These are phyloP conservation scores for Gallirallus australis DNA, from an alignment of 2,797 vertebrate genomes.

Conservation along the genomic window DNA sequence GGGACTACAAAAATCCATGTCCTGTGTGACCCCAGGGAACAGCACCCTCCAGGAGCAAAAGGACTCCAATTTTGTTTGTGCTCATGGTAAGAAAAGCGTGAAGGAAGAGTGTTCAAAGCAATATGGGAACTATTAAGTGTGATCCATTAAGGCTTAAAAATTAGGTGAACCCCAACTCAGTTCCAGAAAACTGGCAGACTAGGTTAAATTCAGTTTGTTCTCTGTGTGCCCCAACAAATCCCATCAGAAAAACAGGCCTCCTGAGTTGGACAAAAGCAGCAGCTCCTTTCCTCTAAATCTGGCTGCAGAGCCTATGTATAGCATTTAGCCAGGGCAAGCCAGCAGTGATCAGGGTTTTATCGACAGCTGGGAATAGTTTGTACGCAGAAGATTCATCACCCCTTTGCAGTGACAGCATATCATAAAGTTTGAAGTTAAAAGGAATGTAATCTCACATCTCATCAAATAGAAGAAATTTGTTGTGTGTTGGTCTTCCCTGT, in stretches of 20 bases:
- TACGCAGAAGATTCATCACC: slow-evolving; percentile 35
- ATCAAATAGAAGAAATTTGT: slow-evolving; percentile 47
- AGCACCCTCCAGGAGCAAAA: not conserved
- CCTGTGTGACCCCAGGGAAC: not conserved
- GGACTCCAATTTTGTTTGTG: not conserved
- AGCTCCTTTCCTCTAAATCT: not conserved
- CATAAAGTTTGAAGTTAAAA: slow-evolving; percentile 57
- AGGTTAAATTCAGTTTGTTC: not conserved
- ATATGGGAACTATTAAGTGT: not conserved
- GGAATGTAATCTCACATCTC: slow-evolving; percentile 53
- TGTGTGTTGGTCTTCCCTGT: not conserved
- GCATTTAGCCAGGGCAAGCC: not conserved
- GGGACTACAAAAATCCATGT: not conserved
- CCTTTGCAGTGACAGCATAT: not conserved
- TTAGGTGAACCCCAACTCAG: not conserved
- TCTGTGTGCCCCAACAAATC: not conserved
- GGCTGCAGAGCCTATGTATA: not conserved
- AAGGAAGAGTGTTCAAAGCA: not conserved
- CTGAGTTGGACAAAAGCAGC: not conserved
- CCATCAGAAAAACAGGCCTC: not conserved
- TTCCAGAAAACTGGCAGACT: not conserved
- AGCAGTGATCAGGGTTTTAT: not conserved
- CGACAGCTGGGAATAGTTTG: slow-evolving; percentile 57
- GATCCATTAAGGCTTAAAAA: not conserved
- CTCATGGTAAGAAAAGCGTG: rapidly evolving